A percentile compares a stretch with the other conserved stretches of the same genome.
These are phyloP conservation scores for Pygathrix nemaeus DNA, from an alignment of 2,113 vertebrate genomes.

Conservation along the genomic window DNA sequence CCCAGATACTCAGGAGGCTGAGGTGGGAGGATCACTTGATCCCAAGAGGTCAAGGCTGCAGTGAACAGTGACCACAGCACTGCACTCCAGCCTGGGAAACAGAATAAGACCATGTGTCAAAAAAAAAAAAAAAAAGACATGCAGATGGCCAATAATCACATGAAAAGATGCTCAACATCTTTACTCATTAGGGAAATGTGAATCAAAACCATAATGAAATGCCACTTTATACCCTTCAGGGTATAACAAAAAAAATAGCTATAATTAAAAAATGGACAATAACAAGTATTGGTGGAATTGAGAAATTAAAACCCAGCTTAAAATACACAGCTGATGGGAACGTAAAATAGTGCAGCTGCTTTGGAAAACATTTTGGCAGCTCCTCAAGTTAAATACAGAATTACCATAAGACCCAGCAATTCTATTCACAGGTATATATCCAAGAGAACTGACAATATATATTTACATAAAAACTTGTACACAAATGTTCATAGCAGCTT, in stretches of 20 bases:
- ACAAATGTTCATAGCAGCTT: not conserved
- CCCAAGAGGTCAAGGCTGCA: no score
- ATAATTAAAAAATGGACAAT: not conserved
- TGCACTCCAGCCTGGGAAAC: no score
- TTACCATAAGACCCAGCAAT: not conserved
- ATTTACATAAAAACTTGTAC: not conserved
- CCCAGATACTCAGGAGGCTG: no score
- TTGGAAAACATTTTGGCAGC: not conserved
- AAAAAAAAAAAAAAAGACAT: not conserved
- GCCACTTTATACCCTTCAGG: not conserved
- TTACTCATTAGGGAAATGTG: not conserved
- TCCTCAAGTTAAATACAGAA: not conserved
- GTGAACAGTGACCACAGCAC: no score
- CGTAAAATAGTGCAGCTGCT: not conserved
- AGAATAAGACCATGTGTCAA: no score
- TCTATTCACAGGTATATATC: not conserved
- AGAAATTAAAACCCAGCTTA: not conserved
- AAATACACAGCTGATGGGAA: not conserved
- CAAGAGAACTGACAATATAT: not conserved
- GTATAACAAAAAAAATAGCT: no score
- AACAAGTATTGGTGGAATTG: not conserved
- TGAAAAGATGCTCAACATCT: not conserved
- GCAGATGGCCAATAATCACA: not conserved
- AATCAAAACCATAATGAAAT: not conserved
- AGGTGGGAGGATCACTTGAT: no score